Conservation (phyloP, 2,888 invertebrate species). For the Hymenopus coronatus region DNA sequence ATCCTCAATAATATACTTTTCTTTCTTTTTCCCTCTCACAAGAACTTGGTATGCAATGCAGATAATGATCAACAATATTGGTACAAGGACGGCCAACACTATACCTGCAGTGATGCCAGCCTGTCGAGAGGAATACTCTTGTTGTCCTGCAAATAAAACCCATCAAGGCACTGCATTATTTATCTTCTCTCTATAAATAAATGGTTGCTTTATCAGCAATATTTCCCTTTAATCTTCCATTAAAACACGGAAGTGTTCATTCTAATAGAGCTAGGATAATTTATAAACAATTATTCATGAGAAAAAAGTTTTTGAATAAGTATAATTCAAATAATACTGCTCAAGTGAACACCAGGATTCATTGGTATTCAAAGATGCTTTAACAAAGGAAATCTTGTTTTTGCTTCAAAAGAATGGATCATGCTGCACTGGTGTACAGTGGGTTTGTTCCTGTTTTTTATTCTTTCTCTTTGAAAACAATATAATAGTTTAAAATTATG, state of each 20-base stretch:
- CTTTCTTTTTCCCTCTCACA: conserved; percentile 1
- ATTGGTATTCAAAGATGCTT: too few relatives aligned
- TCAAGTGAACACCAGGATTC: too few relatives aligned
- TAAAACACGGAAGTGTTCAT: background rate
- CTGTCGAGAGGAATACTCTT: conserved; percentile 74
- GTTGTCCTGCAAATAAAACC: conserved; percentile 59
- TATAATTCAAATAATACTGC: too few relatives aligned
- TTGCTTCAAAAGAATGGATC: too few relatives aligned
- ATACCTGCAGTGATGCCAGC: conserved; percentile 76
- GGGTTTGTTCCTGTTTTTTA: too few relatives aligned
- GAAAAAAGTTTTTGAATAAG: too few relatives aligned
- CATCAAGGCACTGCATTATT: background rate
- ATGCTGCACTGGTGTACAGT: too few relatives aligned
- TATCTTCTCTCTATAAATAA: background rate
- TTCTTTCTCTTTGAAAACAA: too few relatives aligned
- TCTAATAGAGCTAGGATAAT: too few relatives aligned
- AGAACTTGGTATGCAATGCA: conserved; percentile 14
- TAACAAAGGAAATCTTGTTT: too few relatives aligned
- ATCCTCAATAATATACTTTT: background rate
- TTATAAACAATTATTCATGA: too few relatives aligned
- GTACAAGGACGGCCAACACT: conserved; percentile 72
- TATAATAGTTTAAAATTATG: too few relatives aligned
- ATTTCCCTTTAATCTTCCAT: background rate
- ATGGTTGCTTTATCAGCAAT: background rate
- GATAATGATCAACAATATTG: conserved; percentile 56